Evolutionary conservation across 1,140 invertebrate species (phyloP).

Genomic region (Babylonia areolata): DNA sequence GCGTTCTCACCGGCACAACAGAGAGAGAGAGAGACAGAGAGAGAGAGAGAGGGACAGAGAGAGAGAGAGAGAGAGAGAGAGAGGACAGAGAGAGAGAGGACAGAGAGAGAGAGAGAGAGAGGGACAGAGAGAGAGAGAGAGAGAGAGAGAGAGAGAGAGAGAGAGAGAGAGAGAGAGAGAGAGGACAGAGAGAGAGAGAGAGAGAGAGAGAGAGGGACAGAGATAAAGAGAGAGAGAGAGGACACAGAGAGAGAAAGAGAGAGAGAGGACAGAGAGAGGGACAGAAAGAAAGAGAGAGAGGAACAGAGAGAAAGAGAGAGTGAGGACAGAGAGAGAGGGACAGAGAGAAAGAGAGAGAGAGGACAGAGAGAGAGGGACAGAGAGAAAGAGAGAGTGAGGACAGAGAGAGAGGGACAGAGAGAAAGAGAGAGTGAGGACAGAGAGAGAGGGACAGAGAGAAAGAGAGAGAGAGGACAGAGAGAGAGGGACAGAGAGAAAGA

Average conservation of each 20-base stretch:
- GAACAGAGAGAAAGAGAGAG: too few relatives aligned
- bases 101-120: not conserved
- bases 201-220: not conserved
- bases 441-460: not conserved
- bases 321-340: not conserved
- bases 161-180: not conserved
- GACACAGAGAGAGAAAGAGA: not conserved
- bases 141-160: not conserved
- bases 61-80: too few relatives aligned
- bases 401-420: not conserved
- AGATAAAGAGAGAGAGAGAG: constrained; percentile 1
- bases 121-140: constrained; percentile 1
- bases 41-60: too few relatives aligned
- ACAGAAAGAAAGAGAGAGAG: too few relatives aligned
- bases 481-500: too few relatives aligned
- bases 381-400: too few relatives aligned
- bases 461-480: not conserved
- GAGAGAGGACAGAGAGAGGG: not conserved
- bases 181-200: too few relatives aligned
- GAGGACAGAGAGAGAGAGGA: too few relatives aligned
- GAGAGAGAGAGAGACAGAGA: too few relatives aligned
- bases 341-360: not conserved
- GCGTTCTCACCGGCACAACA: too few relatives aligned
- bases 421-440: constrained; percentile 4
- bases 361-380: too few relatives aligned